Evolutionary conservation across 2,113 vertebrate species (phyloP).

Genomic region (Galeopterus variegatus): DNA sequence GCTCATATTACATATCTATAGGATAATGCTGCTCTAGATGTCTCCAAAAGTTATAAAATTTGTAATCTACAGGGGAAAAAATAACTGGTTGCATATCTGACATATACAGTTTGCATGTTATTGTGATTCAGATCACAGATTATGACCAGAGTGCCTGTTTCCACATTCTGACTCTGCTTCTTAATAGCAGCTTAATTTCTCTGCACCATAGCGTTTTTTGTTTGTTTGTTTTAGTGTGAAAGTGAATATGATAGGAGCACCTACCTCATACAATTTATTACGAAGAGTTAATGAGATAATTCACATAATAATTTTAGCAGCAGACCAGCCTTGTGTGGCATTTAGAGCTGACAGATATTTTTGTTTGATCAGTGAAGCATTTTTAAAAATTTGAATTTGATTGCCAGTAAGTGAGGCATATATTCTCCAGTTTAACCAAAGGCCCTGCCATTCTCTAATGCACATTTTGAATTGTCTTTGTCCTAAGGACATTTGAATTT

Average conservation of each 20-base stretch:
- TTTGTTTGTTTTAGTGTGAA: not conserved
- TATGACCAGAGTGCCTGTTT: not conserved
- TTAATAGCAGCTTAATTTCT: not conserved
- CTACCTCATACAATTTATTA: not conserved
- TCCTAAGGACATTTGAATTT: conserved; percentile 13
- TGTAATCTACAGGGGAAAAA: not conserved
- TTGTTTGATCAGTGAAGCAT: not conserved
- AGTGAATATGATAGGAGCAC: not conserved
- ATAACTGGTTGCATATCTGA: not conserved
- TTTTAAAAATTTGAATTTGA: not conserved
- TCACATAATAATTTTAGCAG: not conserved
- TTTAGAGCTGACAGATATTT: not conserved
- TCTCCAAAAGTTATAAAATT: not conserved
- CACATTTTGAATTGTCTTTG: not conserved
- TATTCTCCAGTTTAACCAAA: conserved; percentile 3
- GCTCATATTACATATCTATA: not conserved
- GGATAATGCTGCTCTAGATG: not conserved
- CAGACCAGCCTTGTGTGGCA: not conserved
- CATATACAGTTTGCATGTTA: not conserved
- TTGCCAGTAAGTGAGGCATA: not conserved
- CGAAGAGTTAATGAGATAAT: not conserved
- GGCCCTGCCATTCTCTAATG: not conserved
- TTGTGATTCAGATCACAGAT: not conserved
- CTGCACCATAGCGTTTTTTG: not conserved
- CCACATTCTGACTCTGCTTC: not conserved